These are phyloP conservation scores for Archilochus colubris DNA, from an alignment of 2,113 vertebrate species.

Conservation along the genomic window DNA sequence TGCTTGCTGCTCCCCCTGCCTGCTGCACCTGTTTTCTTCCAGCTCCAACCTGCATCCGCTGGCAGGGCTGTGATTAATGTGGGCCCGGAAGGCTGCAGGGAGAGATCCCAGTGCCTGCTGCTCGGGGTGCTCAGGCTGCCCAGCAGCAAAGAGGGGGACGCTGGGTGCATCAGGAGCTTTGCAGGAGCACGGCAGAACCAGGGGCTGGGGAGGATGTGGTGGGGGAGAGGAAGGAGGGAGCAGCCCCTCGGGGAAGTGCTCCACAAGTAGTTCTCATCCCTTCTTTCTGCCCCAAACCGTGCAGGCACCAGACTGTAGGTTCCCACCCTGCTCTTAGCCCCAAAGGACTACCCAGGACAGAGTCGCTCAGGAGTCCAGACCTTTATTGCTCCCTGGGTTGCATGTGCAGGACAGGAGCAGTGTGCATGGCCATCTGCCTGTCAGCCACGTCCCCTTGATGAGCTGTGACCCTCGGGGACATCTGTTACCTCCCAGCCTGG, in stretches of 20 bases:
- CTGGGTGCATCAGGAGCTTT: fast-evolving
- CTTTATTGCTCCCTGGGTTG: constrained; percentile 42
- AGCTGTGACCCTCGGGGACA: fast-evolving
- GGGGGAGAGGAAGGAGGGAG: neutral
- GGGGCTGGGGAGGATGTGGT: fast-evolving
- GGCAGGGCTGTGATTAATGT: neutral
- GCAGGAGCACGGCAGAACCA: neutral
- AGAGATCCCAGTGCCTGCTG: neutral
- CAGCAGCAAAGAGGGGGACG: neutral
- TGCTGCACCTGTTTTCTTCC: neutral
- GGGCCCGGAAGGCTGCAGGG: neutral
- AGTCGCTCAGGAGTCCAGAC: neutral
- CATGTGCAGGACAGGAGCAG: fast-evolving
- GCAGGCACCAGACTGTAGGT: neutral
- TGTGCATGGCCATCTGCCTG: neutral
- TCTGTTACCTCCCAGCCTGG: fast-evolving
- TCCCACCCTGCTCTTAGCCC: neutral
- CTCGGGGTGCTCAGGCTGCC: neutral
- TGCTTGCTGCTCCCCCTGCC: neutral
- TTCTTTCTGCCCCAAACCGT: neutral
- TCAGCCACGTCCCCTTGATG: neutral
- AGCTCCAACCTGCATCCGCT: neutral
- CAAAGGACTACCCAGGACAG: neutral
- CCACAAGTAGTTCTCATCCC: fast-evolving
- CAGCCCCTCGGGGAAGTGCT: neutral